A percentile compares a stretch with the other conserved stretches of the same genome.
Conservation (phyloP, 1,140 invertebrate genomes). For the Chironomus tepperi region DNA sequence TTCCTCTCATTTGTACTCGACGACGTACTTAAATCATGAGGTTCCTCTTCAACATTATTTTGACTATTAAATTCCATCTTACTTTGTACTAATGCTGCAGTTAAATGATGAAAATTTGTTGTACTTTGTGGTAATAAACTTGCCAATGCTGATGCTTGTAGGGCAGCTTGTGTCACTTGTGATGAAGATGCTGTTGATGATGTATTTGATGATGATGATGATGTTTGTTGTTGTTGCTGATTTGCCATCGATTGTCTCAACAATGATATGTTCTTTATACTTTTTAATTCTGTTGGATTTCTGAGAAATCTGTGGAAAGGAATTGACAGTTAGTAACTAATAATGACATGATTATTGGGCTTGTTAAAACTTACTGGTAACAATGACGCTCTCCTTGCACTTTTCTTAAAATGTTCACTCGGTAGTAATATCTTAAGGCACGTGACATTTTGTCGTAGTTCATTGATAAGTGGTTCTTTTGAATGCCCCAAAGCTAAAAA, state of each 20-base stretch:
- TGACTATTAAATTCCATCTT: slow-evolving; percentile 34
- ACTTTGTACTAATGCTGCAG: slow-evolving; percentile 33
- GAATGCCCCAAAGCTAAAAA: slow-evolving; percentile 85
- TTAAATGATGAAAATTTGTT: slow-evolving; percentile 34
- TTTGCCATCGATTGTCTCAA: slow-evolving; percentile 60
- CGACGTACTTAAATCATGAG: slow-evolving; percentile 45
- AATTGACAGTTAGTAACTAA: slow-evolving; percentile 23
- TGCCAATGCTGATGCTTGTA: slow-evolving; percentile 28
- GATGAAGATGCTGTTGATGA: slow-evolving; percentile 31
- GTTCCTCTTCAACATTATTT: slow-evolving; percentile 42
- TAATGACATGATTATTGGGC: too few relatives aligned
- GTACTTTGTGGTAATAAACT: slow-evolving; percentile 25
- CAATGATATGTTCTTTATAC: slow-evolving; percentile 85
- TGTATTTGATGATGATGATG: slow-evolving; percentile 27
- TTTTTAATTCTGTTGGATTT: slow-evolving; percentile 83
- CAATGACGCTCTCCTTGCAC: slow-evolving; percentile 95
- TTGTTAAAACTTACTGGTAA: slow-evolving; percentile 73
- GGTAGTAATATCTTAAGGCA: slow-evolving; percentile 94
- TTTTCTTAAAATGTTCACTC: slow-evolving; percentile 94
- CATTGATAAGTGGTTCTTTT: slow-evolving; percentile 99
- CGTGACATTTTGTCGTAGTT: slow-evolving; percentile 99
- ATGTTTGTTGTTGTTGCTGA: slow-evolving; percentile 26
- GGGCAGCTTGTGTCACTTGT: slow-evolving; percentile 27
- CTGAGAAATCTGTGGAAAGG: slow-evolving; percentile 62
- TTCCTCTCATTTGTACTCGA: slow-evolving; percentile 28